Evolutionary conservation across 2,113 vertebrate genomes (phyloP), one percentile per base, ranked within the genome.

Genomic region (Neopipo cinnamomea): DNA sequence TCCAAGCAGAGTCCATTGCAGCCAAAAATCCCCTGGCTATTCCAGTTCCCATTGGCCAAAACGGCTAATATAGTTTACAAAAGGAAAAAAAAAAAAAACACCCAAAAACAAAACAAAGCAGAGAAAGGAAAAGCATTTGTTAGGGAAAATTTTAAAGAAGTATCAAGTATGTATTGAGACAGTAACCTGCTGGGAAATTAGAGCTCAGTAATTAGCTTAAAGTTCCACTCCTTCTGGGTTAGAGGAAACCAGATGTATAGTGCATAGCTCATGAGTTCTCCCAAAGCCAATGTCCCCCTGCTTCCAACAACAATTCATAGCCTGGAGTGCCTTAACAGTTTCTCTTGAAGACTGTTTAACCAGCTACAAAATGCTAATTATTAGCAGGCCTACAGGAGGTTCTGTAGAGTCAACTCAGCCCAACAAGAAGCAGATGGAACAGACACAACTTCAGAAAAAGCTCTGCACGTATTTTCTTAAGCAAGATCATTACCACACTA

Each of bases 41-140:
- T 95, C 99, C 99, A 65, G 99, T 99, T 95, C 99, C 99, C 99
- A 99, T 99, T 23, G 99, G 99, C 99, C 99, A 99, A 97, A 99
- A 99, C 0, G 99, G 99, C 99, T 99, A 95, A 92, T 18, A 56
- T 0, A 73, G 37, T 76, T 89, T 6, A 59, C 7, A 1, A 50
- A 50, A 35, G 6, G 28, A 66, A 76, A 24, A 30, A 35, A 31
- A 17, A 58, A 33, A 70, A 31, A 27, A 37, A n/a, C n/a, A n/a
- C n/a, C n/a, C n/a, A 76, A 24, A 30, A 35, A 31, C 12, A 58
- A 33, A 70, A 31, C 23, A 37, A 31, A 4, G 24, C 8, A 86
- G 24, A 82, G 44, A 89, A 88, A 94, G 33, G 31, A 62, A 84
- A 76, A 82, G 68, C 44, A 77, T 71, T 20, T 81, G 46, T 94